Evolutionary conservation across 2,113 vertebrate genomes (phyloP).

Genomic region (Leucopsar rothschildi): DNA sequence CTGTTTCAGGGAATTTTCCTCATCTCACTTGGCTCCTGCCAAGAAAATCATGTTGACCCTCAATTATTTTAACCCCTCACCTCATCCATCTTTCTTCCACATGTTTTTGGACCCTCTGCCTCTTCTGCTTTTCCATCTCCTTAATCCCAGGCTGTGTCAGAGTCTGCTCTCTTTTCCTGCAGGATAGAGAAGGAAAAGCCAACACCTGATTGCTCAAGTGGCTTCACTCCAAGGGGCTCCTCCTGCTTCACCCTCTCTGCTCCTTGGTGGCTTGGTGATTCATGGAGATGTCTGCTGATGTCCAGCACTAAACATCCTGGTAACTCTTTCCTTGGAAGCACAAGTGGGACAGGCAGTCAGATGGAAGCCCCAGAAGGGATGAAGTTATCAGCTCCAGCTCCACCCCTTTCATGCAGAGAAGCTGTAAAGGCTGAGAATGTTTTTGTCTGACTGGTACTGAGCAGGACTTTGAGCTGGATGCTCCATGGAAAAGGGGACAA

Average conservation of each 20-base stretch:
- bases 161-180: neutral
- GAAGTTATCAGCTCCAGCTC: neutral
- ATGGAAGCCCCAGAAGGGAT: neutral
- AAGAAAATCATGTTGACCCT: neutral
- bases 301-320: neutral
- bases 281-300: neutral
- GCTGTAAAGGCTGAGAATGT: rapidly evolving
- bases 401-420: neutral
- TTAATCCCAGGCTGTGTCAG: neutral
- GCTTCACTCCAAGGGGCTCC: neutral
- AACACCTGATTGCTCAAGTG: neutral
- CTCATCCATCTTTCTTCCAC: neutral
- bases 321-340: neutral
- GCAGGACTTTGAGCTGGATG: neutral
- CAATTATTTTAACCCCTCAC: neutral
- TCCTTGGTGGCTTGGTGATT: neutral
- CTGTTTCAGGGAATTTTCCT: neutral
- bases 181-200: neutral
- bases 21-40: neutral
- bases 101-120: neutral
- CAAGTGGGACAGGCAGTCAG: neutral
- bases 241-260: neutral
- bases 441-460: neutral
- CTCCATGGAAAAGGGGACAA: neutral
- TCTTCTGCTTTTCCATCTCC: neutral